phyloP scores from a whole-genome alignment of 2,797 vertebrate species.

The Delichon dasypus region DNA sequence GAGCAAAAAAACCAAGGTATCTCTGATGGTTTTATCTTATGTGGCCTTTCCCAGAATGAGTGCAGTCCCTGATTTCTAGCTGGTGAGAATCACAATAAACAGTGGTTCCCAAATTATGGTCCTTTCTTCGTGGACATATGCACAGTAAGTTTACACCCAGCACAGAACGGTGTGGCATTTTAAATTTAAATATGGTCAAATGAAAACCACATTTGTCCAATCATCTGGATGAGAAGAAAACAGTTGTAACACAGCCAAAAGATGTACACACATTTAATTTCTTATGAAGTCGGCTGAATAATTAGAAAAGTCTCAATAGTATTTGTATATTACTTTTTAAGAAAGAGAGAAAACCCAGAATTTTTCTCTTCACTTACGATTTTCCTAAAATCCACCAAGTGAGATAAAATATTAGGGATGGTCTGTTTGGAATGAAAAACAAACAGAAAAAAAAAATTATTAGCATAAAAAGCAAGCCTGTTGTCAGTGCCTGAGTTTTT shows the following conservation, averaged over 20 bases:
- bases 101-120: not conserved
- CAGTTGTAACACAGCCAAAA: not conserved
- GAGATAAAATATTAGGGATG: constrained; percentile 21
- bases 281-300: not conserved
- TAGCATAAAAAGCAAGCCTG: not conserved
- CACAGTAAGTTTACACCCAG: not conserved
- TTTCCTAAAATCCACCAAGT: not conserved
- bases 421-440: constrained; percentile 25
- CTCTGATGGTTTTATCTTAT: not conserved
- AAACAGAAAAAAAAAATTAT: constrained; percentile 3
- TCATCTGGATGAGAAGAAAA: not conserved
- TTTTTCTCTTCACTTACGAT: not conserved
- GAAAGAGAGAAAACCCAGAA: not conserved
- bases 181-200: constrained; percentile 35
- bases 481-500: not conserved
- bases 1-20: not conserved
- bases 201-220: not conserved
- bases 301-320: not conserved
- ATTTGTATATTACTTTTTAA: not conserved
- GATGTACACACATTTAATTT: not conserved
- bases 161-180: not conserved
- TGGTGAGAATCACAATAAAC: constrained; percentile 6
- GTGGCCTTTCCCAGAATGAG: not conserved
- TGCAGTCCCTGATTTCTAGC: not conserved
- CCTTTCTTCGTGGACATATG: constrained; percentile 12